phyloP scores from a whole-genome alignment of 1,140 invertebrate genomes.

The Drosophila arizonae region DNA sequence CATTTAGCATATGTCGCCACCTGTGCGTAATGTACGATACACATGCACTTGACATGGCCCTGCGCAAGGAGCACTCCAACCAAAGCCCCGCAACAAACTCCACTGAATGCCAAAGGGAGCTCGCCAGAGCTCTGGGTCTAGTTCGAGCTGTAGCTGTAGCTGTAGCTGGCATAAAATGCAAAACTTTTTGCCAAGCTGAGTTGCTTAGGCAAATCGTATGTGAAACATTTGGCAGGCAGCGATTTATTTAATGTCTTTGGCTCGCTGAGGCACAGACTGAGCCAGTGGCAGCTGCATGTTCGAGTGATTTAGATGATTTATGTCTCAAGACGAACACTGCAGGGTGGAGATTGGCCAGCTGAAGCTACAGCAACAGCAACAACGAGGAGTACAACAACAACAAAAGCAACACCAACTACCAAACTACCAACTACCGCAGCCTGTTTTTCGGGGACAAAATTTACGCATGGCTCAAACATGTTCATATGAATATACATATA shows the following conservation, averaged over 20 bases:
- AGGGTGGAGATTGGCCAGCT: constrained; percentile 71
- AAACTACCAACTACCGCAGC: constrained; percentile 41
- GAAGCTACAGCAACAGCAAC: constrained; percentile 35
- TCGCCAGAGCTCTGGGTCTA: not conserved
- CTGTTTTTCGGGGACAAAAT: constrained; percentile 49
- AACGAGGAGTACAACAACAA: constrained; percentile 17
- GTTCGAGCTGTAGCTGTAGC: constrained; percentile 45
- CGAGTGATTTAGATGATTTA: constrained; percentile 80
- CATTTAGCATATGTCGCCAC: constrained; percentile 77
- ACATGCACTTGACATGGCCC: constrained; percentile 64
- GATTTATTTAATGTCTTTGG: constrained; percentile 80
- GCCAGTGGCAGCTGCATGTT: constrained; percentile 68
- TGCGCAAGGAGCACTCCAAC: constrained; percentile 20
- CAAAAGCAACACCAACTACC: constrained; percentile 30
- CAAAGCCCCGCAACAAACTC: no score
- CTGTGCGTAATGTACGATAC: constrained; percentile 73
- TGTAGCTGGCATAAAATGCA: constrained; percentile 58
- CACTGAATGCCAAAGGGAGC: constrained; percentile 15
- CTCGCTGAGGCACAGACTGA: constrained; percentile 27
- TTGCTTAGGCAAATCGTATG: constrained; percentile 79
- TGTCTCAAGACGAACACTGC: constrained; percentile 72
- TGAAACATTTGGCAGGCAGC: constrained; percentile 79
- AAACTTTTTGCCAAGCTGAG: constrained; percentile 63
- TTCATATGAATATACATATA: constrained; percentile 21
- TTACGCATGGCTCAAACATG: constrained; percentile 33